Percentiles rank a stretch among this genome's conserved stretches.
phyloP scores from a whole-genome alignment of 1,140 invertebrate species.

The Anagrus nilaparvatae region DNA sequence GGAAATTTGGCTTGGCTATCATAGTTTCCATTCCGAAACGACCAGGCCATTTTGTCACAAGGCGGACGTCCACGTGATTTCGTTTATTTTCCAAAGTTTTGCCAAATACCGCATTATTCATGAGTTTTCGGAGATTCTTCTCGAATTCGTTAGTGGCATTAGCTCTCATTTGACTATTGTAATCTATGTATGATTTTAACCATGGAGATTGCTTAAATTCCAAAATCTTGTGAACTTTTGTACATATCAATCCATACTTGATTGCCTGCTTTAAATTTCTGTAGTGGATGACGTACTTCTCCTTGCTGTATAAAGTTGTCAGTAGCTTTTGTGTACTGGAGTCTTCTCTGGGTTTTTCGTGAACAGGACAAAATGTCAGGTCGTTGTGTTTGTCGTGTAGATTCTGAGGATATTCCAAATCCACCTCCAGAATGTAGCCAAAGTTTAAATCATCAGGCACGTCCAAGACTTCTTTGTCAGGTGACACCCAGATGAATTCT shows the following conservation, averaged over 20 bases:
- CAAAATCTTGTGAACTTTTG: constrained; percentile 13
- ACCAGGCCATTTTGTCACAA: too few species aligned
- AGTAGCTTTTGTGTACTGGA: constrained; percentile 14
- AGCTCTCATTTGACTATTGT: constrained; percentile 30
- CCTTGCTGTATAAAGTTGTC: constrained; percentile 29
- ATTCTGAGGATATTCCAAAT: too few species aligned
- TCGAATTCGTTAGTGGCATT: constrained; percentile 33
- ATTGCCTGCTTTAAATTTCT: constrained; percentile 23
- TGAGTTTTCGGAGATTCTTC: constrained; percentile 40
- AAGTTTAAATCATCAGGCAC: constrained; percentile 27
- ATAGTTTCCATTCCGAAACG: too few species aligned
- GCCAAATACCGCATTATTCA: constrained; percentile 38
- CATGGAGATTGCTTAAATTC: constrained; percentile 33
- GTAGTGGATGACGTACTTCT: constrained; percentile 44
- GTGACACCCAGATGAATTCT: constrained; percentile 37
- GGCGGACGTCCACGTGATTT: too few species aligned
- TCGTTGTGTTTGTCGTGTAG: constrained; percentile 39
- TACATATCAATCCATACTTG: constrained; percentile 19
- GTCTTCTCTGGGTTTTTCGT: constrained; percentile 5
- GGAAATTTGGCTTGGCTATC: constrained; percentile 20
- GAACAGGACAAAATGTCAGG: constrained; percentile 39
- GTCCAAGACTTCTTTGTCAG: constrained; percentile 23
- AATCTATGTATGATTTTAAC: constrained; percentile 34
- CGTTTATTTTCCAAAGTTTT: too few species aligned
- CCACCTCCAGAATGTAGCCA: constrained; percentile 43